Evolutionary conservation across 2,113 vertebrate genomes (phyloP).

Genomic region (Brienomyrus brachyistius): DNA sequence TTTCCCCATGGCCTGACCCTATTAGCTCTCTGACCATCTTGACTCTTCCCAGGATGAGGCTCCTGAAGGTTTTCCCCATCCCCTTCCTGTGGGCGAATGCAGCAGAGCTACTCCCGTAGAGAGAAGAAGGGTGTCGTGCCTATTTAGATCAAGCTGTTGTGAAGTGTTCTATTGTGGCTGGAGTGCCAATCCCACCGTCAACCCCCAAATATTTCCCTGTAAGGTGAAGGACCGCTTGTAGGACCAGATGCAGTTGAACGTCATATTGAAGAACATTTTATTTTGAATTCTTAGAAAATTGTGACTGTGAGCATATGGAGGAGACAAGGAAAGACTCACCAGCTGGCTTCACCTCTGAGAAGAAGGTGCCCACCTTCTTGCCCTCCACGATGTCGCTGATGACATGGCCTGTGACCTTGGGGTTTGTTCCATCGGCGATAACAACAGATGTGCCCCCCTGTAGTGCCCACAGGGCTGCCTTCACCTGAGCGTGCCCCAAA

Average conservation of each 20-base stretch:
- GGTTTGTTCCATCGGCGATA: constrained; percentile 90
- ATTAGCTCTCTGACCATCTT: too few species aligned
- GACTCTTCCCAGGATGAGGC: too few species aligned
- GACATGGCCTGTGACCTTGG: constrained; percentile 93
- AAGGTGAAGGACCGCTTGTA: too few species aligned
- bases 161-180: not conserved
- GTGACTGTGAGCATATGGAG: not conserved
- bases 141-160: too few species aligned
- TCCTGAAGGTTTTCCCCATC: too few species aligned
- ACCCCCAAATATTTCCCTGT: too few species aligned
- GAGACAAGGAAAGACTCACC: constrained; percentile 59
- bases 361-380: constrained; percentile 96
- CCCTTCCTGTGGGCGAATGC: too few species aligned
- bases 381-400: constrained; percentile 96
- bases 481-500: constrained; percentile 64
- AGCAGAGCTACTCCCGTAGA: too few species aligned
- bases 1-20: too few species aligned
- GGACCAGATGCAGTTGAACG: too few species aligned
- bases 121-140: too few species aligned
- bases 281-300: not conserved
- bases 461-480: constrained; percentile 92
- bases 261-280: not conserved
- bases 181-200: too few species aligned
- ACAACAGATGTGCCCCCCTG: constrained; percentile 94
- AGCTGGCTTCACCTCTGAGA: constrained; percentile 95